phyloP scores from a whole-genome alignment of 1,140 invertebrate genomes.

The Colletes gigas region DNA sequence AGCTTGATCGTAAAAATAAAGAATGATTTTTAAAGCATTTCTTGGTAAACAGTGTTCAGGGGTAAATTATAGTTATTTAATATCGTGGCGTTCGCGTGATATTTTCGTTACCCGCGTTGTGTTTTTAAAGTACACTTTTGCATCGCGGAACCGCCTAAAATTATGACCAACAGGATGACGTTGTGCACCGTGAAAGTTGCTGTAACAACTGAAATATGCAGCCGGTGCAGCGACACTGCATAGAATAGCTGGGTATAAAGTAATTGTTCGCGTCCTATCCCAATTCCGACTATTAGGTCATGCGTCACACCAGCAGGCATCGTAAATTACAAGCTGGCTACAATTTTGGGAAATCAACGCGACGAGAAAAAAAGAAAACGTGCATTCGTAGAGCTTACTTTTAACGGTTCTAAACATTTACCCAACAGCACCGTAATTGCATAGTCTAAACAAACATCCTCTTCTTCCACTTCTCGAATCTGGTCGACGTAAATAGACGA shows the following conservation, averaged over 20 bases:
- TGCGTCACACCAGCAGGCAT: slow-evolving; percentile 15
- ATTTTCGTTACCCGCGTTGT: background rate
- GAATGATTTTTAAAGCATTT: no score
- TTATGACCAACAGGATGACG: slow-evolving; percentile 42
- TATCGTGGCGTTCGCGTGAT: no score
- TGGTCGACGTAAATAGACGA: background rate
- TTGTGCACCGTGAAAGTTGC: slow-evolving; percentile 21
- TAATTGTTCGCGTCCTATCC: slow-evolving; percentile 53
- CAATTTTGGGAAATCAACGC: slow-evolving; percentile 18
- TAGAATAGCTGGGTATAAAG: slow-evolving; percentile 40
- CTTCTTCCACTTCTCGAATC: background rate
- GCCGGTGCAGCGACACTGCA: slow-evolving; percentile 11
- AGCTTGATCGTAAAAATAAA: no score
- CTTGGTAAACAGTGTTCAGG: no score
- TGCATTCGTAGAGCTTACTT: background rate
- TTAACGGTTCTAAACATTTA: slow-evolving; percentile 6
- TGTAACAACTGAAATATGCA: slow-evolving; percentile 54
- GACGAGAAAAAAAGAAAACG: background rate
- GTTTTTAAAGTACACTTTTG: slow-evolving; percentile 23
- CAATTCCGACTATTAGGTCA: slow-evolving; percentile 49
- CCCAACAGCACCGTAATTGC: background rate
- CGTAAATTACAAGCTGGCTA: slow-evolving; percentile 25
- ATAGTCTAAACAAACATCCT: background rate
- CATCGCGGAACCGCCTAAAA: slow-evolving; percentile 9
- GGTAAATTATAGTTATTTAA: no score